Evolutionary conservation across 1,140 invertebrate species (phyloP).

Genomic region (Araneus ventricosus): DNA sequence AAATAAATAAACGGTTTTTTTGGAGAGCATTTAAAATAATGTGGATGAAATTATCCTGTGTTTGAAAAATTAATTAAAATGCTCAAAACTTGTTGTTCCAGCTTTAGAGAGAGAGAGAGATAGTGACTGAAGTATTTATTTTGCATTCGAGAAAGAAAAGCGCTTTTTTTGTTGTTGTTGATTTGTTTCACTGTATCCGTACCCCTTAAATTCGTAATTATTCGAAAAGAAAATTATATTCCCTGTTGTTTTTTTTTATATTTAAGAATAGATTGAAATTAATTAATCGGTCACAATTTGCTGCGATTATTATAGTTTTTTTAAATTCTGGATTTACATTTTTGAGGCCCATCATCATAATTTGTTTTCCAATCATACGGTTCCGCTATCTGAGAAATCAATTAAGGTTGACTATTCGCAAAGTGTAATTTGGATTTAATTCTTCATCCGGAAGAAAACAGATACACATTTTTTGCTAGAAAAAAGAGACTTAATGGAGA

Average conservation of each 20-base stretch:
- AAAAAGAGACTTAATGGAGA: neutral
- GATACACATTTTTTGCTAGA: neutral
- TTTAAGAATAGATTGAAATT: slow-evolving; percentile 45
- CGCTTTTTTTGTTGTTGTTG: neutral
- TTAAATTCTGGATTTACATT: neutral
- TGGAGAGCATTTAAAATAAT: neutral
- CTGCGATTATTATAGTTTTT: neutral
- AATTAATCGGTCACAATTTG: slow-evolving; percentile 47
- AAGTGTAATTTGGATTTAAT: neutral
- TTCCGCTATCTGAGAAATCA: too few species aligned
- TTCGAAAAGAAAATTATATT: slow-evolving; percentile 35
- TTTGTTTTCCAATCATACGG: neutral
- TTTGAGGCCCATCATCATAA: neutral
- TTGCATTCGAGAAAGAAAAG: too few species aligned
- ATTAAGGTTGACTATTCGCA: neutral
- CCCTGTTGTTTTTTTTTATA: neutral
- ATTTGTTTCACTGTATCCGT: neutral
- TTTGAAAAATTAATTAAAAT: slow-evolving; percentile 66
- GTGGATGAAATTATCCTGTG: slow-evolving; percentile 8
- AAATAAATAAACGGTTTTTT: slow-evolving; percentile 38
- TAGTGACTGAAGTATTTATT: slow-evolving; percentile 32
- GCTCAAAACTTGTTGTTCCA: slow-evolving; percentile 21
- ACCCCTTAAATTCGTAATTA: slow-evolving; percentile 44
- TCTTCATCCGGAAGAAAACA: neutral
- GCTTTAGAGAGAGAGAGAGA: neutral